phyloP scores from a whole-genome alignment of 2,888 invertebrate species.

The Diarsia rubi region DNA sequence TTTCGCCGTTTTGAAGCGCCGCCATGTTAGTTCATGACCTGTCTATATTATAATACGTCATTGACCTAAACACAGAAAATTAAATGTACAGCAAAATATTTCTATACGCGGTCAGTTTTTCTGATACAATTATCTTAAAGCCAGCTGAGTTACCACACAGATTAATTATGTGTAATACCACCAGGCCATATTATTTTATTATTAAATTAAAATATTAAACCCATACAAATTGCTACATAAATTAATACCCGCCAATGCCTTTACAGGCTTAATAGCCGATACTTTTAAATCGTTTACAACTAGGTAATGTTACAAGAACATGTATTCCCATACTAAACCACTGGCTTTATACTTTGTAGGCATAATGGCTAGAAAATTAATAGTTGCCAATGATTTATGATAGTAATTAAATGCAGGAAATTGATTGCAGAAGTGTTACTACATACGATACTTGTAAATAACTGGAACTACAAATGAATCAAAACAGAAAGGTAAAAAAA shows the following conservation, averaged over 20 bases:
- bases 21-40: no score
- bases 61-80: neutral
- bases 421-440: slow-evolving; percentile 37
- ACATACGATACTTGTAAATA: neutral
- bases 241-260: slow-evolving; percentile 27
- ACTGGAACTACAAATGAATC: neutral
- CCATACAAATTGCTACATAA: slow-evolving; percentile 35
- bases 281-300: slow-evolving; percentile 50
- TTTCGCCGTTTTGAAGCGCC: no score
- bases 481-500: no score
- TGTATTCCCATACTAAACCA: slow-evolving; percentile 42
- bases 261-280: slow-evolving; percentile 37
- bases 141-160: neutral
- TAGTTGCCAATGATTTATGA: slow-evolving; percentile 60
- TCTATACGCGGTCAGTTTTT: neutral
- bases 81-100: neutral
- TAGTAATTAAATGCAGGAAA: slow-evolving; percentile 36
- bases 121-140: neutral
- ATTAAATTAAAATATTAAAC: slow-evolving; percentile 42
- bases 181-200: slow-evolving; percentile 31
- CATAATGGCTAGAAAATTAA: slow-evolving; percentile 60
- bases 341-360: slow-evolving; percentile 44
- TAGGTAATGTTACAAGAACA: slow-evolving; percentile 46
- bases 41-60: no score
- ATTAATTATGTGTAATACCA: neutral